Evolutionary conservation across 1,140 invertebrate species (phyloP), one percentile per base, ranked within the genome.

Genomic region (Idris sp.): DNA sequence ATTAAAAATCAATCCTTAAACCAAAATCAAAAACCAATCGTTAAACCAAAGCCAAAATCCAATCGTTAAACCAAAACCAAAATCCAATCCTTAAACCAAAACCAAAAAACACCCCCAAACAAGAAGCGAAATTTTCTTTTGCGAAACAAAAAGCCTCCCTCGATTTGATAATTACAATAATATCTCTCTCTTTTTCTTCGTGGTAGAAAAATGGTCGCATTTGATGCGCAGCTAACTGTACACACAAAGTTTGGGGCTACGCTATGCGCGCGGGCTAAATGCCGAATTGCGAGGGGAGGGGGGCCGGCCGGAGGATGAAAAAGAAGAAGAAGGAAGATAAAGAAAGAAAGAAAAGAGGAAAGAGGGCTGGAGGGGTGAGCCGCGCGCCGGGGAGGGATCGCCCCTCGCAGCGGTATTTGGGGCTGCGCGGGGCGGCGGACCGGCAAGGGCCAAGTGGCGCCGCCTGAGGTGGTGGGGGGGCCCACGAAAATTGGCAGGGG

Each of bases 231-330:
- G 80, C 69, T 82, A 85, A 85, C 81, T 82, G 81, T 85, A 83
- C 80, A 83, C 80, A n/a, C n/a, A n/a, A 85, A 86, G 81, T 85
- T 86, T 81, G 81, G 79, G n/a, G n/a, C n/a, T n/a, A n/a, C 22
- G 28, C 83, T 84, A 84, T 82, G 85, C 79, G 85, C 79, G 79
- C 75, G 77, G 77, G 77, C 77, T 84, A 84, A 85, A 83, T 81
- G 79, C 74, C 65, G 76, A 59, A 76, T 62, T 64, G 67, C 41
- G 73, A 33, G 36, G 59, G 28, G 51, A 62, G 19, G 33, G 35
- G 49, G 28, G 22, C 3, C 8, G 8, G 8, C 8, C 22, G 22
- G 22, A 8, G 3, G 22, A 8, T 25, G 22, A 25, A 4, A 8
- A 41, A 46, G 59, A 18, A 51, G 38, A 59, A 48, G 58, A 46